phyloP scores from a whole-genome alignment of 2,888 invertebrate species.

The Bimastos eiseni region DNA sequence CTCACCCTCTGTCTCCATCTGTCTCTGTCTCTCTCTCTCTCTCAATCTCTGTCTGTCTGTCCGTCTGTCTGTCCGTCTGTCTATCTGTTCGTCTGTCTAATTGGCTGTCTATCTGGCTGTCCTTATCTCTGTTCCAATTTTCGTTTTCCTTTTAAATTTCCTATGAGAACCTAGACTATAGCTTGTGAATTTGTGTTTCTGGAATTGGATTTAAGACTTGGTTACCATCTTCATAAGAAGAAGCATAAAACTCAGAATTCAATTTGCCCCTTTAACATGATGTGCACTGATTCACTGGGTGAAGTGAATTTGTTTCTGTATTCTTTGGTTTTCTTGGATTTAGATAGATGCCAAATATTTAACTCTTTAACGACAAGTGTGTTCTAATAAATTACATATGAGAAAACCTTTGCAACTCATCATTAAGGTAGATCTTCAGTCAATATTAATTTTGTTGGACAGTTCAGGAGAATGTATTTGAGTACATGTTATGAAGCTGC shows the following conservation, averaged over 20 bases:
- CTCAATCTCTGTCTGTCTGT: background rate
- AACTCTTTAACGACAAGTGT: background rate
- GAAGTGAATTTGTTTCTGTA: background rate
- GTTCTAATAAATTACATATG: too few relatives aligned
- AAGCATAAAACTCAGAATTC: background rate
- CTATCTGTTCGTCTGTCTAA: background rate
- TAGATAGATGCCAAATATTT: background rate
- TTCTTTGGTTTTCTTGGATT: background rate
- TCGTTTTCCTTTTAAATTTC: too few relatives aligned
- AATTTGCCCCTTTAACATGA: background rate
- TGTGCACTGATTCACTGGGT: background rate
- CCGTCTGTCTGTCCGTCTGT: slow-evolving; percentile 2
- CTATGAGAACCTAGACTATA: too few relatives aligned
- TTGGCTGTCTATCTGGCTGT: background rate
- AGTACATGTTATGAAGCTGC: background rate
- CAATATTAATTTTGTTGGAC: too few relatives aligned
- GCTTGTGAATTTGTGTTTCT: background rate
- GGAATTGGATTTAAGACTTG: slow-evolving; percentile 3
- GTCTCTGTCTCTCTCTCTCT: background rate
- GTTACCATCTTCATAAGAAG: background rate
- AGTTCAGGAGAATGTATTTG: background rate
- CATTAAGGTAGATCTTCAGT: background rate
- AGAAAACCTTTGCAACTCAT: too few relatives aligned
- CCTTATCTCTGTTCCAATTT: background rate
- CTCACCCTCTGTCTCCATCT: background rate